Evolutionary conservation across 2,888 invertebrate species (phyloP), one percentile per base, ranked within the genome.

Genomic region (Yponomeuta malinellus): DNA sequence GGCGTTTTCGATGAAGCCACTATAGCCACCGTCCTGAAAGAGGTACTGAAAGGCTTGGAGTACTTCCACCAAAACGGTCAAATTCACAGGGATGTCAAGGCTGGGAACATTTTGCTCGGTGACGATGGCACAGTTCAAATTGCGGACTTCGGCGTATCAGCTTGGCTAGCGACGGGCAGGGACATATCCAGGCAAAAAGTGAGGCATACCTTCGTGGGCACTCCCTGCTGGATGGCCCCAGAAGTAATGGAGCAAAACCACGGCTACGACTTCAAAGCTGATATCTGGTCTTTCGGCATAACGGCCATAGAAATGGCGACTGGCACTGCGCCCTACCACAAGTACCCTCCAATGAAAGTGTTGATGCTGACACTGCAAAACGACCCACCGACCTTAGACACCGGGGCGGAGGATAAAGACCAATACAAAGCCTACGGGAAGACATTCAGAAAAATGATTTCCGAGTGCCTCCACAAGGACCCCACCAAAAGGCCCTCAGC

Each of bases 151-250:
- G 99, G 99, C 73, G 99, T 99, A 0, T 98, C 98, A 75, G 99
- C 99, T 0, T 99, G 98, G 99, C 90, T 99, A 75, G 98, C 99
- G 15, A 98, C 98, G 0, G 99, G 99, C 0, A 95, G 99, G 67
- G 99, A 99, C 88, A 92, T 98, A 73, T 98, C 98, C 66, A 94
- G 99, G 48, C 98, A 99, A 87, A 98, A 98, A 89, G 98, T 98
- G 71, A 94, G 99, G 23, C 99, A 99, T 88, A 99, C 99, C 0
- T 99, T 99, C 90, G 99, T 99, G 8, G 99, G 99, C 69, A 99
- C 99, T 12, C 99, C 99, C 0, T 99, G 99, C 87, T 99, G 99
- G 99, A 99, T 99, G 99, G 99, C 99, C 15, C 99, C 99, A 9
- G 99, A 99, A 92, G 99, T 99, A 75, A 99, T 99, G 99, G 98